Evolutionary conservation across 2,888 invertebrate species (phyloP), one percentile per base, ranked within the genome.

Genomic region (Crioceris asparagi): DNA sequence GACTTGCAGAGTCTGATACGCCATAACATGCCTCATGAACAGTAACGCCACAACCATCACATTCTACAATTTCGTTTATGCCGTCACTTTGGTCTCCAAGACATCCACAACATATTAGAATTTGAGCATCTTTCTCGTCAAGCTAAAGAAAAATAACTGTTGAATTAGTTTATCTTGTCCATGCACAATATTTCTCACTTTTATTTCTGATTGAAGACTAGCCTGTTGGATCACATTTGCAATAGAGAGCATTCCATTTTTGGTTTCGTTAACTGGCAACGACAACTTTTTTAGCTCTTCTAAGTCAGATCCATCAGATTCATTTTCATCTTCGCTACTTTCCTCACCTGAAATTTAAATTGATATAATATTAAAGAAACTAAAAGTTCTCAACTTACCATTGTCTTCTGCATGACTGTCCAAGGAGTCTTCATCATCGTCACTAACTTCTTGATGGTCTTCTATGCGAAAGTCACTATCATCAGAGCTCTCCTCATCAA

Each of bases 1-100:
- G 78, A 65, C 90, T 92, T 26, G 83, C 83, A 29, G 83, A 81
- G 60, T 96, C 94, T 29, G 87, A 86, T 25, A 94, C 85, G 4
- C 94, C 94, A 65, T 96, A 94, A 58, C 94, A 96, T 45, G 88
- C 92, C 75, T 96, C 96, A 66, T 96, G 96, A 3, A 96, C 94
- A 27, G 91, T 87, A 4, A 93, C 86, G 2, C 92, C 92, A 67
- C 96, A 96, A 15, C 88, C 84, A 68, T 96, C 96, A 66, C 96
- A 96, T 65, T 94, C 94, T 1, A 96, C 88, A 50, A 96, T 92
- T 66, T 96, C 96, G 68, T 96, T 94, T 38, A 84, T 76, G 52
- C 87, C 87, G 67, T 90, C 91, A 64, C 90, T 92, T 51, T 83
- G 76, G 49, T 93, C 93, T 1, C 93, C 92, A 35, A 94, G 69